phyloP scores from a whole-genome alignment of 2,888 invertebrate genomes.

The Steinernema scapterisci region DNA sequence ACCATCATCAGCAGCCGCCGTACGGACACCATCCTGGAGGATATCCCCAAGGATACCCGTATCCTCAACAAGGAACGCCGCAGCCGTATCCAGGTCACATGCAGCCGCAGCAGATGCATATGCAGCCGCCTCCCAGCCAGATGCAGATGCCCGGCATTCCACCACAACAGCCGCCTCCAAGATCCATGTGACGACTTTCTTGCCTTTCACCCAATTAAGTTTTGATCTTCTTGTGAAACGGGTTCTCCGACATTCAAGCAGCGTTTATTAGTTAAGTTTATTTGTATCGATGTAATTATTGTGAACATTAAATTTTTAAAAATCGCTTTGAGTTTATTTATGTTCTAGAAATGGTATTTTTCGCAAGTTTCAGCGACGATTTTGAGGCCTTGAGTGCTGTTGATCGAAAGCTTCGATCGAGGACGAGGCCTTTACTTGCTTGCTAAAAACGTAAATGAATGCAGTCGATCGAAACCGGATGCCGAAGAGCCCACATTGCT shows the following conservation, averaged over 20 bases:
- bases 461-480: no score
- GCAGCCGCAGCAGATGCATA: neutral
- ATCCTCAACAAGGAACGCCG: neutral
- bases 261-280: neutral
- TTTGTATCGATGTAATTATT: neutral
- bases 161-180: neutral
- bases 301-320: neutral
- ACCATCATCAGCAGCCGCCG: constrained; percentile 14
- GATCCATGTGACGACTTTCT: neutral
- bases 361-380: no score
- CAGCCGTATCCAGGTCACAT: neutral
- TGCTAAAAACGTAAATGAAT: no score
- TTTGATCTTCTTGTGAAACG: constrained; percentile 21
- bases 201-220: neutral
- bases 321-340: no score
- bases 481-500: no score
- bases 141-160: neutral
- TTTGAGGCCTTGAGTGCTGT: no score
- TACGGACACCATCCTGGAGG: neutral
- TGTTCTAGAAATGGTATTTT: no score
- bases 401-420: no score
- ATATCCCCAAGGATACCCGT: neutral
- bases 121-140: neutral
- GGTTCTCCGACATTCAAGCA: neutral
- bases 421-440: no score